Evolutionary conservation across 2,113 vertebrate species (phyloP).

Genomic region (Typhlomys cinereus): DNA sequence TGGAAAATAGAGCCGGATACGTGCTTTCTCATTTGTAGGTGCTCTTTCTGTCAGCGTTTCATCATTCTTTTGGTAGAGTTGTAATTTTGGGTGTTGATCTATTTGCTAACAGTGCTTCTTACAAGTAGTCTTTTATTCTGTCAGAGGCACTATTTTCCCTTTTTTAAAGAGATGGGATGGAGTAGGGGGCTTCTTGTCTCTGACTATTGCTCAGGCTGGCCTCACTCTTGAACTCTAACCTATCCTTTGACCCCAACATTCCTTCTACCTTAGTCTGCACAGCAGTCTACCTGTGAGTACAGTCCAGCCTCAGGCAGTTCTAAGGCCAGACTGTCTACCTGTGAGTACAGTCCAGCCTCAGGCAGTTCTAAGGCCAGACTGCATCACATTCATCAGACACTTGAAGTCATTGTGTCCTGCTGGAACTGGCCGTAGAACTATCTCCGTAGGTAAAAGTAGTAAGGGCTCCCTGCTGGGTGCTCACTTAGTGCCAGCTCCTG

Average conservation of each 20-base stretch:
- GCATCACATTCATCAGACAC: background rate
- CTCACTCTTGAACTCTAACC: background rate
- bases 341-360: background rate
- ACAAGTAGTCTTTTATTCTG: constrained; percentile 19
- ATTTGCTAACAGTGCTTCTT: background rate
- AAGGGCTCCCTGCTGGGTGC: background rate
- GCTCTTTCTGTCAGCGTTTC: background rate
- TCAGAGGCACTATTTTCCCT: background rate
- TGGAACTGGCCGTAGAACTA: constrained; percentile 18
- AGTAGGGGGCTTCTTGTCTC: no score
- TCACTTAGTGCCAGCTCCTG: background rate
- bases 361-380: background rate
- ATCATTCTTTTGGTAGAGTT: background rate
- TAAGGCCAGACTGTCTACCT: background rate
- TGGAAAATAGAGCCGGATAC: constrained; percentile 38
- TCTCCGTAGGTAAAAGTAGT: background rate
- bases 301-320: background rate
- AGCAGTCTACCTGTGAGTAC: background rate
- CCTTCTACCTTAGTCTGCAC: background rate
- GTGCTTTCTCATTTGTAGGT: constrained; percentile 20
- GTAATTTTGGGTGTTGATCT: constrained; percentile 32
- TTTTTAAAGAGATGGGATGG: background rate
- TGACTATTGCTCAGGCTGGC: background rate
- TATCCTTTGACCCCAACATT: background rate
- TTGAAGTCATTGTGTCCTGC: constrained; percentile 33